These are phyloP conservation scores for Aepyceros melampus DNA, from an alignment of 2,113 vertebrate genomes.

Conservation along the genomic window DNA sequence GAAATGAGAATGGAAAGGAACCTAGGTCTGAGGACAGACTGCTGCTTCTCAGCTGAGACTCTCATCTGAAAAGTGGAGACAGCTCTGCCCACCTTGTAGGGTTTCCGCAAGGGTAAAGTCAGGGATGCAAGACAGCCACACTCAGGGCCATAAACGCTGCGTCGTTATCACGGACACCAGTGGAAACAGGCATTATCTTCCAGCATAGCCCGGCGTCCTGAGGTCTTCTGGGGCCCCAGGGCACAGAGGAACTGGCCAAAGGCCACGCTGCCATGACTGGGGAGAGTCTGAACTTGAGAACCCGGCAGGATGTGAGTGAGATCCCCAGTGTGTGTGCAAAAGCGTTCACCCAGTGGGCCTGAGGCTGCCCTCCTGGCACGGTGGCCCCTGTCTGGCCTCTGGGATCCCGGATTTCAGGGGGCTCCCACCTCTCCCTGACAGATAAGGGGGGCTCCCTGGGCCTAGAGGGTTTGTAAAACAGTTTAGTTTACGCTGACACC, in stretches of 20 bases:
- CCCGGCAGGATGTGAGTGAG: neutral
- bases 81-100: neutral
- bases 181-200: neutral
- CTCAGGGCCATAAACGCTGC: neutral
- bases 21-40: neutral
- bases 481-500: neutral
- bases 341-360: accelerated
- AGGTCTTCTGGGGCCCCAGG: neutral
- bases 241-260: neutral
- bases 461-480: neutral
- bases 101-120: neutral
- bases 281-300: neutral
- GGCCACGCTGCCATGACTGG: accelerated
- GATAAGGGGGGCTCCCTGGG: neutral
- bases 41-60: neutral
- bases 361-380: neutral
- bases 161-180: accelerated
- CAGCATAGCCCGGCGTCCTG: neutral
- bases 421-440: neutral
- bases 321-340: accelerated
- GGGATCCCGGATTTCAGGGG: neutral
- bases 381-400: neutral
- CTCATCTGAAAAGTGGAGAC: too few species aligned
- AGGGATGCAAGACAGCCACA: neutral
- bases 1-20: neutral